Evolutionary conservation across 2,888 invertebrate species (phyloP), one percentile per base, ranked within the genome.

Genomic region (Eupsilia transversa): DNA sequence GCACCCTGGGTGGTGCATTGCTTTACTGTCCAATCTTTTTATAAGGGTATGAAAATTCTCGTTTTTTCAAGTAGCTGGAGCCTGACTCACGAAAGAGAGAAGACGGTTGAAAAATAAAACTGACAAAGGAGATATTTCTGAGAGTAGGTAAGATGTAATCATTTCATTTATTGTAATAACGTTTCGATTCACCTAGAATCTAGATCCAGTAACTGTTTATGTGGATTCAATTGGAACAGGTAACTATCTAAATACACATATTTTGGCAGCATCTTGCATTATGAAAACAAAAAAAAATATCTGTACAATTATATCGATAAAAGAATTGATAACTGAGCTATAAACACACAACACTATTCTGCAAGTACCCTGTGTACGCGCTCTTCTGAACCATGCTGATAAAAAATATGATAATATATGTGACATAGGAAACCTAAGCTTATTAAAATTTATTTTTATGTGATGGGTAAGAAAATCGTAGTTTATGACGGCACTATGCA

Each of bases 331-430:
- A 23, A 46, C 23, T 46, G 46, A 46, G 46, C 9, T 23, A 23
- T 46, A 46, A 23, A 46, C 23, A 46, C 33, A 64, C 76, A 74
- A 6, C 64, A 66, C 68, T 84, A 60, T n/a, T 20, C 14, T 38
- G n/a, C 12, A 64, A 66, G 61, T 57, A 63, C 35, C n/a, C 14
- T 43, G 60, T 54, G 27, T 59, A 33, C 38, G 41, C 30, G 7
- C 46, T 65, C 54, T 57, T n/a, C n/a, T 66, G 30, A 43, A 30
- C n/a, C 52, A 33, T 23, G 27, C 1, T 4, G 23, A 72, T 59
- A 84, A 72, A 72, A 79, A 67, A 79, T 52, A 2, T 20, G 41
- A 57, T 54, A n/a, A n/a, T n/a, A n/a, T n/a, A 77, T 38, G 20
- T 17, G 23, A 14, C 20, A n/a, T 49, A 72, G 0, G 30, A 43